phyloP scores from a whole-genome alignment of 2,888 invertebrate species.

The Caenorhabditis imperialis region DNA sequence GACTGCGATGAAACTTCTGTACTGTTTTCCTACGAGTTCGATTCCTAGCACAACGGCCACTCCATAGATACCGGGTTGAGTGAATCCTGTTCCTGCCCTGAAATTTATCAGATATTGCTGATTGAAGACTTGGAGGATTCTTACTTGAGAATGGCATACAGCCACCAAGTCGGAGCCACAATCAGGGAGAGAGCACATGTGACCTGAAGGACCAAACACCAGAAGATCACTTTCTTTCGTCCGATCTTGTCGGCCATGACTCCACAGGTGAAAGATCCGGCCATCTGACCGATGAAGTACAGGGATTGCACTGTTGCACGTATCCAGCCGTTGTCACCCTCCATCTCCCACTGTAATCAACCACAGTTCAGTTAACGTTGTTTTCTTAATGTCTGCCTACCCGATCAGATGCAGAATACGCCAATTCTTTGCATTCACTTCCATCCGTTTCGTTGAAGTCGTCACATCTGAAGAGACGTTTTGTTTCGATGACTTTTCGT shows the following conservation, averaged over 20 bases:
- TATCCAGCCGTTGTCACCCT: constrained; percentile 70
- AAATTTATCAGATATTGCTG: constrained; percentile 78
- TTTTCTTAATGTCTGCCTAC: constrained; percentile 24
- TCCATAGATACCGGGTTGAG: constrained; percentile 89
- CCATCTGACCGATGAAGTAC: constrained; percentile 77
- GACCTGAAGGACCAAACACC: constrained; percentile 85
- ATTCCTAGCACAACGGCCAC: constrained; percentile 83
- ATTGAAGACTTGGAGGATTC: constrained; percentile 43
- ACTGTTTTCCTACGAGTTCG: constrained; percentile 79
- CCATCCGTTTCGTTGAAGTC: constrained; percentile 21
- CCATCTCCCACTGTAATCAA: constrained; percentile 75
- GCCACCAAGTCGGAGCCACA: constrained; percentile 84
- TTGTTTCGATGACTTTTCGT: constrained; percentile 16
- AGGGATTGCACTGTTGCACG: constrained; percentile 75
- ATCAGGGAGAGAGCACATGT: constrained; percentile 85
- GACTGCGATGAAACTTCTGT: constrained; percentile 79
- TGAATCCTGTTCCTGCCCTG: constrained; percentile 85
- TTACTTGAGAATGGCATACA: constrained; percentile 82
- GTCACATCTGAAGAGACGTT: constrained; percentile 29
- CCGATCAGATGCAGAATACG: constrained; percentile 51
- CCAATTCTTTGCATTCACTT: constrained; percentile 27
- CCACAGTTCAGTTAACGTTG: neutral
- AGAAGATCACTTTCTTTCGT: constrained; percentile 85
- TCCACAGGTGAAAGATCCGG: constrained; percentile 77
- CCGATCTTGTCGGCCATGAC: constrained; percentile 82